Evolutionary conservation across 2,113 vertebrate genomes (phyloP), one percentile per base, ranked within the genome.

Genomic region (Notothenia coriiceps): DNA sequence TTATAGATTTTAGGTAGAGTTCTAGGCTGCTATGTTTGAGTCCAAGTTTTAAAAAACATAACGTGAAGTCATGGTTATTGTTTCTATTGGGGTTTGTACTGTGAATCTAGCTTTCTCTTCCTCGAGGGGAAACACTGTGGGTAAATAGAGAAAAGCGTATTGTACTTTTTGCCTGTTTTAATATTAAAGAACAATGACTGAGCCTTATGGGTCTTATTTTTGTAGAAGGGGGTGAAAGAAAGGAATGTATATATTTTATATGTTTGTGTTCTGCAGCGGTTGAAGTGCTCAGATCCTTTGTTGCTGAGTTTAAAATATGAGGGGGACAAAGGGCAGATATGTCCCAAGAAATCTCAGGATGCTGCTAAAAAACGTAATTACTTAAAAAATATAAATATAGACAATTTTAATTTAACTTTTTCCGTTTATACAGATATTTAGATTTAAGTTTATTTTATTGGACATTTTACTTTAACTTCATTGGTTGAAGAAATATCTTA

Each of bases 121-220:
- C 1, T 56, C 33, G 43, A 20, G 9, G 25, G 29, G 17, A 15
- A 2, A 2, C 57, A 4, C 33, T 80, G 64, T 72, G 29, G 62
- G 29, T 18, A 35, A 61, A 3, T 69, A 13, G 67, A 29, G 14
- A 72, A 13, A 72, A 65, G 29, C 47, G 74, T 70, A 8, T 44
- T 89, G 78, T 86, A 74, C 61, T 83, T 77, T 74, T 69, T 74
- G 68, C 59, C 68, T 77, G 78, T 89, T 91, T 91, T 87, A 69
- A 64, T 86, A 88, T 84, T 89, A 86, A 91, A 91, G 68, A 73
- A 61, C 3, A 15, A 69, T 54, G 47, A 80, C 70, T 10, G 22
- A 82, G 56, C 6, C 3, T 2, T 44, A 10, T 56, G n/a, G 50
- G 52, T 59, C 44, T n/a, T 15, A 10, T 49, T 22, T 67, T 15